A percentile compares a stretch with the other conserved stretches of the same genome.
These are phyloP conservation scores for Tinamus major DNA, from an alignment of 2,797 vertebrate genomes.

Conservation along the genomic window DNA sequence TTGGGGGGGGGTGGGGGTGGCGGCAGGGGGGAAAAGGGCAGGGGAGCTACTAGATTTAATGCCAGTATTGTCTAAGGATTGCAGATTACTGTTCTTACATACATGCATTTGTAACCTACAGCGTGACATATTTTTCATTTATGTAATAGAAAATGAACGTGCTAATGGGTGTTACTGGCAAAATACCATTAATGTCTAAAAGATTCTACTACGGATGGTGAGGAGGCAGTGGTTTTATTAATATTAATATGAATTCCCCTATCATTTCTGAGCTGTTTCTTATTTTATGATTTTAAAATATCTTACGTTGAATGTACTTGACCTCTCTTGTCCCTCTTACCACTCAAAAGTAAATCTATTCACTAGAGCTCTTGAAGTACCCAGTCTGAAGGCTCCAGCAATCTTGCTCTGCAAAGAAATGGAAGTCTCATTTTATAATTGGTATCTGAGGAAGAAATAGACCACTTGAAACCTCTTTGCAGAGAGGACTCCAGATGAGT, in stretches of 20 bases:
- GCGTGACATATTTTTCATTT: not conserved
- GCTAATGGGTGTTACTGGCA: not conserved
- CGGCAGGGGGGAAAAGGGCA: no score
- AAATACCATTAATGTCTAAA: not conserved
- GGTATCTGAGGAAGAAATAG: slow-evolving; percentile 31
- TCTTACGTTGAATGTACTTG: slow-evolving; percentile 12
- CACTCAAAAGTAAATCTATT: not conserved
- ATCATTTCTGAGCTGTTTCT: not conserved
- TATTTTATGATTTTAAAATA: slow-evolving; percentile 25
- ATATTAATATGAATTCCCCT: not conserved
- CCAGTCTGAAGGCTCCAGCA: slow-evolving; percentile 3
- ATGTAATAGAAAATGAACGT: not conserved
- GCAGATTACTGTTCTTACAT: not conserved
- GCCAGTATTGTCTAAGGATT: not conserved
- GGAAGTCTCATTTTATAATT: not conserved
- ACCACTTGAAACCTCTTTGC: slow-evolving; percentile 16
- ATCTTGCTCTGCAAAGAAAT: not conserved
- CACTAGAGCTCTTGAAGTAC: slow-evolving; percentile 25
- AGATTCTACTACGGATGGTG: not conserved
- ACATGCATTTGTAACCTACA: not conserved
- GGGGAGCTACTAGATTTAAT: no score
- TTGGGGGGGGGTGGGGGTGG: no score
- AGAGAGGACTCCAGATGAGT: not conserved
- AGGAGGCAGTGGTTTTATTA: not conserved
- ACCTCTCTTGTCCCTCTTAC: slow-evolving; percentile 32